Percentiles rank a stretch among this genome's conserved stretches.
Evolutionary conservation across 1,140 invertebrate genomes (phyloP).

Genomic region (Papilio xuthus): DNA sequence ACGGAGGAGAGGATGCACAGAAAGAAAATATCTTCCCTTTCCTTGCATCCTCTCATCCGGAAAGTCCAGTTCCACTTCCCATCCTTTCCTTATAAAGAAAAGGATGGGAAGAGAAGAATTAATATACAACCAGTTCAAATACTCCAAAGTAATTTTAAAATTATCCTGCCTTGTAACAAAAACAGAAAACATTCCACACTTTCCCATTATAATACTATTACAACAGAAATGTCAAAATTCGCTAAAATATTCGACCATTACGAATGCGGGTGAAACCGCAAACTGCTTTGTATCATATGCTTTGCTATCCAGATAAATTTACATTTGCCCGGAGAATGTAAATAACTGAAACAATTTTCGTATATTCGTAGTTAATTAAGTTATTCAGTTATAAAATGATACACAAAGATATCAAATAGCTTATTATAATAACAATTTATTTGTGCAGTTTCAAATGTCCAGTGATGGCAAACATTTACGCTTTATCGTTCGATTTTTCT

Average conservation of each 20-base stretch:
- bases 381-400: neutral
- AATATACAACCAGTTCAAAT: neutral
- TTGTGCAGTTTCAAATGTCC: no score
- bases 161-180: neutral
- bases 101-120: no score
- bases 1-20: no score
- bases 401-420: no score
- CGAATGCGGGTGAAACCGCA: conserved; percentile 24
- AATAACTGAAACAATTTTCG: conserved; percentile 16
- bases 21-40: no score
- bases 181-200: neutral
- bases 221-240: conserved; percentile 29
- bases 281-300: conserved; percentile 27
- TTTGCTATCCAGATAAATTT: conserved; percentile 20
- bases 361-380: neutral
- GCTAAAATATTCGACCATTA: conserved; percentile 33
- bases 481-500: no score
- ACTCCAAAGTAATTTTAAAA: neutral
- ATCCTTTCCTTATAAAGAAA: no score
- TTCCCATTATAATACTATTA: conserved; percentile 3
- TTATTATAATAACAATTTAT: no score
- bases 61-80: no score
- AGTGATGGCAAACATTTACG: no score
- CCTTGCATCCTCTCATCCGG: no score
- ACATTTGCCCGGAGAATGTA: neutral